phyloP scores from a whole-genome alignment of 2,797 vertebrate genomes.

The Chelmon rostratus region DNA sequence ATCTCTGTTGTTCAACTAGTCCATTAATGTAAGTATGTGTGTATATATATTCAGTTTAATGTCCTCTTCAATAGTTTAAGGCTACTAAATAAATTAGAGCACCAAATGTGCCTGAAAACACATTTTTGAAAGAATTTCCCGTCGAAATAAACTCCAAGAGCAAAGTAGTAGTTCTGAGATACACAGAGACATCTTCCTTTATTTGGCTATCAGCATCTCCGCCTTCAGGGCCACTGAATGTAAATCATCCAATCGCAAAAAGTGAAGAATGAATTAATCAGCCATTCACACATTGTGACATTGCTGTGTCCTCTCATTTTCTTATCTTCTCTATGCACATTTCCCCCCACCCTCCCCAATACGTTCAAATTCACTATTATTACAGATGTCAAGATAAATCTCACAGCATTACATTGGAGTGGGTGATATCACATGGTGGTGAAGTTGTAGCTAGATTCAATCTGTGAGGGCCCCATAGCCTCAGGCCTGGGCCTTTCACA shows the following conservation, averaged over 20 bases:
- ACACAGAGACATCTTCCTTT: slow-evolving; percentile 43
- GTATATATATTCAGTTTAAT: background rate
- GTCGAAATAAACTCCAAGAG: slow-evolving; percentile 35
- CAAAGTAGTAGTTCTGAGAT: slow-evolving; percentile 38
- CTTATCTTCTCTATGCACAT: slow-evolving; percentile 74
- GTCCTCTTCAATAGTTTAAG: slow-evolving; percentile 31
- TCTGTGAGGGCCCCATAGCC: slow-evolving; percentile 64
- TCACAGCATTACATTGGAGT: slow-evolving; percentile 60
- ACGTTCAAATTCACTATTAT: slow-evolving; percentile 72
- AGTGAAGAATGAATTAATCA: slow-evolving; percentile 77
- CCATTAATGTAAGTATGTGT: background rate
- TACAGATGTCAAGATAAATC: slow-evolving; percentile 75
- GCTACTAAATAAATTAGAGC: slow-evolving; percentile 62
- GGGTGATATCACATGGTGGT: slow-evolving; percentile 65
- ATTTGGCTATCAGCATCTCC: slow-evolving; percentile 60
- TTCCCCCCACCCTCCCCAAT: slow-evolving; percentile 44
- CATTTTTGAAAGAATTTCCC: slow-evolving; percentile 20
- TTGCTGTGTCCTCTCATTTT: slow-evolving; percentile 76
- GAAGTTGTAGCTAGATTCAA: slow-evolving; percentile 74
- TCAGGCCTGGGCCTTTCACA: slow-evolving; percentile 68
- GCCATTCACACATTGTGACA: slow-evolving; percentile 73
- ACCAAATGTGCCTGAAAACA: slow-evolving; percentile 28
- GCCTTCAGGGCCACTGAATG: slow-evolving; percentile 55
- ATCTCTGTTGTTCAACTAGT: no score
- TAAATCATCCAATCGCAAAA: slow-evolving; percentile 72